A percentile compares a stretch with the other conserved stretches of the same genome.
phyloP scores from a whole-genome alignment of 2,113 vertebrate genomes.

The Colistium nudipinnis region DNA sequence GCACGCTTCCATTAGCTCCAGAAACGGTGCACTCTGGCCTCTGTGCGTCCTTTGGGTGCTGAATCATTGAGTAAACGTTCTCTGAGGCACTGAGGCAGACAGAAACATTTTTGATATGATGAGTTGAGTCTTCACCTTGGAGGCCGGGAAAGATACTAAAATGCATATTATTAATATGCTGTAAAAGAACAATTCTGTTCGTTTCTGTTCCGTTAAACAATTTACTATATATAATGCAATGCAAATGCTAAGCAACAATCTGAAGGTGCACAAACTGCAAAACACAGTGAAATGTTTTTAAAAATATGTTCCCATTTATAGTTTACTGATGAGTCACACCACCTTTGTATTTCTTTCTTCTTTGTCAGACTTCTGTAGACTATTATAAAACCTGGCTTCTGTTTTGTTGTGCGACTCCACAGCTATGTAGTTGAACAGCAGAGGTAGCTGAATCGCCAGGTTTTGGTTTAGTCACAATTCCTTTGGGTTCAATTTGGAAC shows the following conservation, averaged over 20 bases:
- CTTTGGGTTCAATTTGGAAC: conserved; percentile 13
- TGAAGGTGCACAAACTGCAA: conserved; percentile 16
- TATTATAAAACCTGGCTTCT: conserved; percentile 7
- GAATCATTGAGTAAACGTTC: conserved; percentile 83
- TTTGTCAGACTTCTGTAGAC: conserved; percentile 8
- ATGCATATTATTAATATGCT: background rate
- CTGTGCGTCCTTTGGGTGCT: conserved; percentile 71
- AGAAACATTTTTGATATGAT: background rate
- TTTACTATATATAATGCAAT: background rate
- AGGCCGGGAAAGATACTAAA: background rate
- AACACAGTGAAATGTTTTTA: background rate
- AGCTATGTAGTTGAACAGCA: conserved; percentile 5
- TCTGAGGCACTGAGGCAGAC: conserved; percentile 66
- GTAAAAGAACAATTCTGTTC: background rate
- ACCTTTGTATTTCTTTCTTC: background rate
- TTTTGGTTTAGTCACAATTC: conserved; percentile 8
- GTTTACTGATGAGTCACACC: conserved; percentile 32
- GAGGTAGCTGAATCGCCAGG: background rate
- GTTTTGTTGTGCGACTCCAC: background rate
- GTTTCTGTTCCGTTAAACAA: background rate
- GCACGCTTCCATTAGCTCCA: conserved; percentile 63
- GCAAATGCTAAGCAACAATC: conserved; percentile 37
- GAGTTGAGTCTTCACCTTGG: too few species aligned
- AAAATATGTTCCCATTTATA: conserved; percentile 8
- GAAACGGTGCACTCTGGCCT: conserved; percentile 59